phyloP scores from a whole-genome alignment of 2,888 invertebrate genomes.

The Criorhina ranunculi region DNA sequence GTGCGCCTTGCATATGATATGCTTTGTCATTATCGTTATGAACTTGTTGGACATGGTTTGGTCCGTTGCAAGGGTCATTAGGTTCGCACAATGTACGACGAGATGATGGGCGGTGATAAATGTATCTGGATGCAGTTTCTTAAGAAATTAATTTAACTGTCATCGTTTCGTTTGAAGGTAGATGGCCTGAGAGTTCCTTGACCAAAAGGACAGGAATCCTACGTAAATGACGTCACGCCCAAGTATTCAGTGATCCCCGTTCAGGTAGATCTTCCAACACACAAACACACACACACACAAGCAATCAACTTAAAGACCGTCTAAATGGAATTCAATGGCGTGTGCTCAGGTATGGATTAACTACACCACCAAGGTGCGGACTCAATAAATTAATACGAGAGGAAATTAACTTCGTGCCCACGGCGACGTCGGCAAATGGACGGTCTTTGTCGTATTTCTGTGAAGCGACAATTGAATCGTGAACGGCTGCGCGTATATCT shows the following conservation, averaged over 20 bases:
- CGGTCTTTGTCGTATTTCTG: conserved; percentile 14
- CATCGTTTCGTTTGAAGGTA: conserved; percentile 9
- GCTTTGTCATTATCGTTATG: conserved; percentile 73
- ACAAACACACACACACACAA: not conserved
- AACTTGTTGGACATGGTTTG: conserved; percentile 72
- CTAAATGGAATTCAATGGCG: conserved; percentile 61
- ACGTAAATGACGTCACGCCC: conserved; percentile 24
- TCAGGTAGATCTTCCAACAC: conserved; percentile 1
- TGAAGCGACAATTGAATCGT: conserved; percentile 48
- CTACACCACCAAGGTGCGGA: conserved; percentile 61
- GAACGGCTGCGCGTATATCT: conserved; percentile 52
- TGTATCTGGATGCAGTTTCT: conserved; percentile 51
- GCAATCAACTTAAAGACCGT: conserved; percentile 4
- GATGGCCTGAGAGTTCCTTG: conserved; percentile 36
- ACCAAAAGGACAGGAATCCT: conserved; percentile 4
- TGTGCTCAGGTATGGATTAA: conserved; percentile 49
- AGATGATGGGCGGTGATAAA: conserved; percentile 54
- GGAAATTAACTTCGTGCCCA: conserved; percentile 72
- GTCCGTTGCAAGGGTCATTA: conserved; percentile 66
- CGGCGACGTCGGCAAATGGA: conserved; percentile 35
- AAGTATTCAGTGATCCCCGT: conserved; percentile 3
- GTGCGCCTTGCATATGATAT: conserved; percentile 55
- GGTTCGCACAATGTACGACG: conserved; percentile 39
- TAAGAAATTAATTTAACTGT: conserved; percentile 64
- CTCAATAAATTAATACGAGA: conserved; percentile 70